Base-by-base conservation (phyloP, 1,140 invertebrate species). In the Conus ventricosus region DNA sequence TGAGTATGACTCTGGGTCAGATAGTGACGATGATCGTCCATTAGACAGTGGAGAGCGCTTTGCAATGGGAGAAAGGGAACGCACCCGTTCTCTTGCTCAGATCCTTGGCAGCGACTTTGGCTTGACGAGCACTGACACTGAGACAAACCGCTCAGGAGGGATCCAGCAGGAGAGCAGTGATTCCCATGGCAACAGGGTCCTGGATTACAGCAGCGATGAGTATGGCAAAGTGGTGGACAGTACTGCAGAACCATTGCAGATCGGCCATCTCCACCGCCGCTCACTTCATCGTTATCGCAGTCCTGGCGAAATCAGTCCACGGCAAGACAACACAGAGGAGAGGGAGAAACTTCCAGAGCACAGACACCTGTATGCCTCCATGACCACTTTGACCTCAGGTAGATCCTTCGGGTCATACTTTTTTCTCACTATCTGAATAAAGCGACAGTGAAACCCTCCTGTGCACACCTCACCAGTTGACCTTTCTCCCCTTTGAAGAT, bases 81-180 rank as follows among this genome's bases (percentile, higher is more conserved):
- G 81, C 63, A 78, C 71, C 13, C 85, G 54, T 53, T 87, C 85
- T n/a, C 71, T 75, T 13, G 84, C 71, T n/a, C 85, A 87, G n/a
- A 87, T 87, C 54, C 39, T 80, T 5, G 54, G 85, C 67, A 87
- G 71, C 8, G 82, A 84, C 82, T 84, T 84, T 84, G 82, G 82
- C 57, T 17, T 84, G n/a, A 84, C 82, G 13, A 84, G 82, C 82
- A 84, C 82, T 13, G 82, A 84, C 55, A 84, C 82, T 5, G 82
- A 84, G 20, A 84, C 57, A 25, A 84, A 84, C 54, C 82, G n/a
- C 10, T 84, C 82, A 13, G 82, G 82, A 10, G 82, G 82, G 11
- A 1, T 8, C 23, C 82, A 63, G 54, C 82, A 6, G 4, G 82
- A 84, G 57, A 84, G 82, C 82, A 84, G 82, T 27, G 82, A 84